Evolutionary conservation across 2,113 vertebrate genomes (phyloP).

Genomic region (Pampusana beccarii): DNA sequence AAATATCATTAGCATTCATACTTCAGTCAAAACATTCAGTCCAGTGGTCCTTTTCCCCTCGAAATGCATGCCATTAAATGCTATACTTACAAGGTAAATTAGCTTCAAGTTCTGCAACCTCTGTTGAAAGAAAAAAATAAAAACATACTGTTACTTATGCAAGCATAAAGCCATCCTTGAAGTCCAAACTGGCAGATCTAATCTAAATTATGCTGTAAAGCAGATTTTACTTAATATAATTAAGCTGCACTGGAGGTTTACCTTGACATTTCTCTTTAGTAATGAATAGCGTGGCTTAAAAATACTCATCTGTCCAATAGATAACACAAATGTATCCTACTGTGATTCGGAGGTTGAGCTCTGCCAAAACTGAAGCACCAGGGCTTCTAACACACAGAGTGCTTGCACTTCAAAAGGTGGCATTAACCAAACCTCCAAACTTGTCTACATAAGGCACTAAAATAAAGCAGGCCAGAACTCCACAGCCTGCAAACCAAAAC

Average conservation of each 20-base stretch:
- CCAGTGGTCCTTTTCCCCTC: neutral
- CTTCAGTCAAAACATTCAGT: neutral
- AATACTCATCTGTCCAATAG: neutral
- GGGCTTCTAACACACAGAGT: neutral
- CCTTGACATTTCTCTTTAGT: neutral
- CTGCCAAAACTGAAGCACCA: neutral
- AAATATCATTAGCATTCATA: neutral
- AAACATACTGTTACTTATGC: slow-evolving; percentile 37
- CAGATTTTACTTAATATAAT: neutral
- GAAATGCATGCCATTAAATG: neutral
- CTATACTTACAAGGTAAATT: slow-evolving; percentile 95
- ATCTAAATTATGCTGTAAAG: neutral
- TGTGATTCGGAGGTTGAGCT: neutral
- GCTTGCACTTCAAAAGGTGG: neutral
- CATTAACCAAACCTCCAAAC: neutral
- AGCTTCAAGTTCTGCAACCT: slow-evolving; percentile 97
- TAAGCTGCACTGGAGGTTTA: neutral
- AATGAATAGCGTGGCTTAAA: no score
- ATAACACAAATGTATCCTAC: rapidly evolving
- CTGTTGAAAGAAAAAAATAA: slow-evolving; percentile 77
- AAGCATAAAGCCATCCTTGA: neutral
- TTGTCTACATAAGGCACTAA: neutral
- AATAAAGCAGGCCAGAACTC: neutral
- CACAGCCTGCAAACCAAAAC: neutral
- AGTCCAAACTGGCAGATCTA: neutral